These are phyloP conservation scores for Octomys mimax DNA, from an alignment of 2,797 vertebrate genomes.

Conservation along the genomic window DNA sequence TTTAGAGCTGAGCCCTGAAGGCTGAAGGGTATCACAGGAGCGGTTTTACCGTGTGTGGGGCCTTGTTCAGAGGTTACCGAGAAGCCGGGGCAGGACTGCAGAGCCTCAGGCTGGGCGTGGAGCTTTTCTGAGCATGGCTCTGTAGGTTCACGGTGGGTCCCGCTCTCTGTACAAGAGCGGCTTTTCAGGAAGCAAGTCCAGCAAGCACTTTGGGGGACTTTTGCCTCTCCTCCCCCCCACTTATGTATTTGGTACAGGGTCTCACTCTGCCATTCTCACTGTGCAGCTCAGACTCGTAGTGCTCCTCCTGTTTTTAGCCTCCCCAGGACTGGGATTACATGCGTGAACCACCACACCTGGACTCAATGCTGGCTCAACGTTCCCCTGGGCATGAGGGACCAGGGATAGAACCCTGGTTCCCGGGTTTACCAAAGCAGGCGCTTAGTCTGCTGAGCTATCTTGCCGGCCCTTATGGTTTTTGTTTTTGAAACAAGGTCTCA, in stretches of 20 bases:
- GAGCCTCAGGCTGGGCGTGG: neutral
- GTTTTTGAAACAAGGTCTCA: neutral
- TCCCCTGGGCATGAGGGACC: too few relatives aligned
- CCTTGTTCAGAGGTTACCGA: slow-evolving; percentile 10
- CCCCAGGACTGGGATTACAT: neutral
- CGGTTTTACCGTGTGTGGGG: neutral
- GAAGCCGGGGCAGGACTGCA: neutral
- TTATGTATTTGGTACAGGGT: neutral
- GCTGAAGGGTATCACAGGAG: neutral
- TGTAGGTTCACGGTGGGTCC: neutral
- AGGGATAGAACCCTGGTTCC: too few relatives aligned
- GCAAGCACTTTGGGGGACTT: neutral
- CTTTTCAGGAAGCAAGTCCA: slow-evolving; percentile 28
- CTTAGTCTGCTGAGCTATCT: too few relatives aligned
- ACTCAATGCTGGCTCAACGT: too few relatives aligned
- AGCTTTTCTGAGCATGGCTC: neutral
- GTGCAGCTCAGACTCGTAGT: neutral
- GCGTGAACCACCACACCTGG: neutral
- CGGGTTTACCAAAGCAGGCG: too few relatives aligned
- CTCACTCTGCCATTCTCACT: neutral
- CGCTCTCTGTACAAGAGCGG: neutral
- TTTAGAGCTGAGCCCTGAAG: neutral
- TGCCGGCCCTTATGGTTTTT: too few relatives aligned
- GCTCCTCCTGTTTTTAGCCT: neutral
- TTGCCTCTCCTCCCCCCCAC: neutral